Evolutionary conservation across 2,888 invertebrate genomes (phyloP).

Genomic region (Drosophila borborema): DNA sequence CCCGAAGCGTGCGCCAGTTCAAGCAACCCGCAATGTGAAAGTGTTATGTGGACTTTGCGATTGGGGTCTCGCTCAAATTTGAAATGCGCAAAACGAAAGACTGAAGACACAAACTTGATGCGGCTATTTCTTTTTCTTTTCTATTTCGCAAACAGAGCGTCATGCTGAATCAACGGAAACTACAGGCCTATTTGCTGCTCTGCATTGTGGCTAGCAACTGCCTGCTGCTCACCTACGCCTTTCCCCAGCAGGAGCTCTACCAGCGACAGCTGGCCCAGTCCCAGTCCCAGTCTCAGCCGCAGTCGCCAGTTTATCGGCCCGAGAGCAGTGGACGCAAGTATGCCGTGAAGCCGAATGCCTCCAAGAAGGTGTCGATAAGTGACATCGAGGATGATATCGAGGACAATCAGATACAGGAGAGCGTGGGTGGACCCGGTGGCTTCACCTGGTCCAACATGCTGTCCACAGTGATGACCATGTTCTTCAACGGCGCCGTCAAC

Average conservation of each 20-base stretch:
- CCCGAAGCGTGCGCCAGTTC: slow-evolving; percentile 49
- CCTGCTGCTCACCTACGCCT: slow-evolving; percentile 89
- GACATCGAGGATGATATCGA: slow-evolving; percentile 92
- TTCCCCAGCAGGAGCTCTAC: slow-evolving; percentile 86
- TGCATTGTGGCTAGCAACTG: slow-evolving; percentile 89
- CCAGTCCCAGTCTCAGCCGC: slow-evolving; percentile 38
- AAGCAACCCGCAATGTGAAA: slow-evolving; percentile 63
- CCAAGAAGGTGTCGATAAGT: slow-evolving; percentile 94
- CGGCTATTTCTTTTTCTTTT: background rate
- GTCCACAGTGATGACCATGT: slow-evolving; percentile 94
- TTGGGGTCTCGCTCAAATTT: slow-evolving; percentile 2
- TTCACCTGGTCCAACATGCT: slow-evolving; percentile 96
- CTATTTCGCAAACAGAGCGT: slow-evolving; percentile 73
- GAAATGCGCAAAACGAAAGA: slow-evolving; percentile 52
- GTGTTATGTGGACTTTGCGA: slow-evolving; percentile 49
- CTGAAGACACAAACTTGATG: slow-evolving; percentile 57
- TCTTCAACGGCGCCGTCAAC: slow-evolving; percentile 89
- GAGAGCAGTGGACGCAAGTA: slow-evolving; percentile 88
- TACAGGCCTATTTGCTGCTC: slow-evolving; percentile 89
- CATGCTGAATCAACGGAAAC: slow-evolving; percentile 89
- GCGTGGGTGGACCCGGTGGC: slow-evolving; percentile 88
- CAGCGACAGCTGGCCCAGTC: slow-evolving; percentile 69
- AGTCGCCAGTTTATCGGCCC: slow-evolving; percentile 78
- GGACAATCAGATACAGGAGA: slow-evolving; percentile 91
- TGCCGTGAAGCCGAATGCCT: slow-evolving; percentile 94